Evolutionary conservation across 2,797 vertebrate genomes (phyloP).

Genomic region (Zenarchopterus dispar): DNA sequence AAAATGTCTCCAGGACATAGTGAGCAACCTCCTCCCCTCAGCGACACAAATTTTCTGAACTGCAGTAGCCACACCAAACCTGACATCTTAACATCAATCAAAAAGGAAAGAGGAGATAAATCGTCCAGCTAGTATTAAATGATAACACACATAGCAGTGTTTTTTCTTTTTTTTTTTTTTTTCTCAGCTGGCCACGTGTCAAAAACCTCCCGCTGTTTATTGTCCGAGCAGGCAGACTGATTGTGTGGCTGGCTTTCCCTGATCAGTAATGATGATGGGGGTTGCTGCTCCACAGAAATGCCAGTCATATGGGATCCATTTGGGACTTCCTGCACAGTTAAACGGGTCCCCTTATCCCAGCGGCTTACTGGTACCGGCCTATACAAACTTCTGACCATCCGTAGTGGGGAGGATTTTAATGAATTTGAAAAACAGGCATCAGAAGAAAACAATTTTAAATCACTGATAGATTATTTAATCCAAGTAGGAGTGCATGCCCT

Average conservation of each 20-base stretch:
- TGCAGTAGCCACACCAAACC: slow-evolving; percentile 10
- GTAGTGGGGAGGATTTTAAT: slow-evolving; percentile 5
- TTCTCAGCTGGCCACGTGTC: slow-evolving; percentile 31
- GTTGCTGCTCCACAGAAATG: slow-evolving; percentile 59
- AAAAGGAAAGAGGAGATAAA: slow-evolving; percentile 26
- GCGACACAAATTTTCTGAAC: neutral
- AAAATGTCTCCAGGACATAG: neutral
- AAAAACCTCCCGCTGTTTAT: slow-evolving; percentile 56
- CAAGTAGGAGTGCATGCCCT: neutral
- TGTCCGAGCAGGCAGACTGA: slow-evolving; percentile 48
- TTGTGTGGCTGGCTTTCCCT: slow-evolving; percentile 53
- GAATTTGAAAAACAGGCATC: slow-evolving; percentile 16
- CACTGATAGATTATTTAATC: slow-evolving; percentile 3
- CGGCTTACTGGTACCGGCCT: slow-evolving; percentile 35
- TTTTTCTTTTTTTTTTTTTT: no score
- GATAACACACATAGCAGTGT: slow-evolving; percentile 16
- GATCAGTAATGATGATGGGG: slow-evolving; percentile 61
- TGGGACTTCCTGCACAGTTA: slow-evolving; percentile 66
- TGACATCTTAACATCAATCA: slow-evolving; percentile 26
- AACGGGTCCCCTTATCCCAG: slow-evolving; percentile 40
- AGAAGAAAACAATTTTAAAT: neutral
- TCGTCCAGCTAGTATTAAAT: slow-evolving; percentile 2
- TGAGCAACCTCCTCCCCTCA: neutral
- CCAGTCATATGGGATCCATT: slow-evolving; percentile 76
- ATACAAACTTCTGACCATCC: slow-evolving; percentile 39